Base-by-base conservation (phyloP, 2,888 invertebrate genomes). In the Agelastica alni region DNA sequence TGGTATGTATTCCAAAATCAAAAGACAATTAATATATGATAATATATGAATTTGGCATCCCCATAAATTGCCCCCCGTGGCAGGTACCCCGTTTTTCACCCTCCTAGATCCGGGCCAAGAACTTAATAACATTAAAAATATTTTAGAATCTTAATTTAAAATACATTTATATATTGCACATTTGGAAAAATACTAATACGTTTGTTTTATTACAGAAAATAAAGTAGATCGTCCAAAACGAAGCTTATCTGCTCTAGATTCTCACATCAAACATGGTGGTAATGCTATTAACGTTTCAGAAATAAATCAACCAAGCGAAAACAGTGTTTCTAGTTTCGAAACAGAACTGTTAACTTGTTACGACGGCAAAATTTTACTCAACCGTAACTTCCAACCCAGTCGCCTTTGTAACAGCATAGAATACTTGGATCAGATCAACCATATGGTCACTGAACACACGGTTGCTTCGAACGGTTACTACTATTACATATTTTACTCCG, bases 401-500 rank as follows among this genome's bases (percentile, higher is more conserved):
- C 77, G 81, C 31, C 78, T 82, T 28, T 92, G 91, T 69, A 83
- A 82, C 26, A 84, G 84, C 74, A 83, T 88, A 0, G 82, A 83
- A 63, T 88, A 86, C 66, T 79, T 90, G 61, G 85, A 89, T 66
- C 82, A 80, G 52, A 85, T 85, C 4, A 83, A 85, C 17, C 87
- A 87, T 60, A 85, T 89, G 79, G 79, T 83, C 58, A 82, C 84
- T 1, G 82, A 81, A 52, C 90, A 92, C 66, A 84, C 89, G 61
- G 87, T 92, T 16, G 78, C 82, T 28, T 80, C 83, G 44, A 88
- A 91, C 71, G 92, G 91, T 4, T 92, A 92, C 76, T 93, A 92
- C 73, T 93, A 93, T 76, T 93, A 92, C 67, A 91, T 93, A 64
- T 92, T 93, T 76, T 92, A 91, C 70, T 91, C 90, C 66, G 91